A percentile compares a stretch with the other conserved stretches of the same genome.
Evolutionary conservation across 2,888 invertebrate genomes (phyloP).

Genomic region (Trisateles emortualis): DNA sequence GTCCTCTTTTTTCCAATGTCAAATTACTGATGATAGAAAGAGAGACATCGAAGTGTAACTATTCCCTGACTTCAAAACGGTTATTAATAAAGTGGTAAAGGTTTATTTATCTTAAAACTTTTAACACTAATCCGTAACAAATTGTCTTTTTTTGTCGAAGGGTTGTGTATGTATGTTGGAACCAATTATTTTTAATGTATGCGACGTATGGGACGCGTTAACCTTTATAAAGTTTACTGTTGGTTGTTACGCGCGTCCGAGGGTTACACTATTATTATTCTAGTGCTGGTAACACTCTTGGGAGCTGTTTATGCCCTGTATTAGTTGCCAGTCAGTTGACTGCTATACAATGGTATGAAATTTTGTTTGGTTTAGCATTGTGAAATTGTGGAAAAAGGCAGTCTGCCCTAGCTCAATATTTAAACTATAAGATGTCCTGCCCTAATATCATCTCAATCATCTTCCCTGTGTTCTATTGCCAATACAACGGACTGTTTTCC

Average conservation of each 20-base stretch:
- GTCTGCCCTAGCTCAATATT: too few species aligned
- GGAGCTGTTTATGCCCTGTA: constrained; percentile 37
- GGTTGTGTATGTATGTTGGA: constrained; percentile 39
- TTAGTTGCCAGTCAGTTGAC: constrained; percentile 38
- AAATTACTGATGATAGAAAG: too few species aligned
- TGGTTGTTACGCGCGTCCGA: constrained; percentile 29
- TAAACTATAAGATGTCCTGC: too few species aligned
- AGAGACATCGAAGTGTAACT: too few species aligned
- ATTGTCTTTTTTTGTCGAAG: constrained; percentile 47
- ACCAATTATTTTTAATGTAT: constrained; percentile 57
- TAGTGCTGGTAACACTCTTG: constrained; percentile 31
- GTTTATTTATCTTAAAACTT: constrained; percentile 47
- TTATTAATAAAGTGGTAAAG: too few species aligned
- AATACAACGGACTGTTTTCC: too few species aligned
- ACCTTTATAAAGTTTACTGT: constrained; percentile 43
- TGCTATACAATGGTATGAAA: constrained; percentile 10
- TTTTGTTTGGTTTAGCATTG: not conserved
- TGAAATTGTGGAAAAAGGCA: not conserved
- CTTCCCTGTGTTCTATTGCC: too few species aligned
- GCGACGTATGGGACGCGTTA: constrained; percentile 51
- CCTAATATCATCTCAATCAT: too few species aligned
- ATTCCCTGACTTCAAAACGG: too few species aligned
- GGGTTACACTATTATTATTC: constrained; percentile 43
- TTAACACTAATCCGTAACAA: constrained; percentile 52
- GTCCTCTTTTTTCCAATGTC: too few species aligned